Evolutionary conservation across 2,797 vertebrate genomes (phyloP).

Genomic region (Mastacembelus armatus): DNA sequence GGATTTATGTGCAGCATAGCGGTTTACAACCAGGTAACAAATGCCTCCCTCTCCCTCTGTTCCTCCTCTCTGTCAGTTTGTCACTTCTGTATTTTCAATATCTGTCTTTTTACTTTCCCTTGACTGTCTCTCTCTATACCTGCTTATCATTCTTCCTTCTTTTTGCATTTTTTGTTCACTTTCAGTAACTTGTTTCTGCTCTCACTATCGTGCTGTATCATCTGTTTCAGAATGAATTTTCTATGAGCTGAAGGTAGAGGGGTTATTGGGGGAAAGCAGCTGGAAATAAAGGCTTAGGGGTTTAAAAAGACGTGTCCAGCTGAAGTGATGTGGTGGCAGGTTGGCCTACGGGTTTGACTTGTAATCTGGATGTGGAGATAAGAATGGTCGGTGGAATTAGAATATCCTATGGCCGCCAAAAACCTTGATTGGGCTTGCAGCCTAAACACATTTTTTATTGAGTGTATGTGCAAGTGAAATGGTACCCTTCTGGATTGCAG

Average conservation of each 20-base stretch:
- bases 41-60: constrained; percentile 63
- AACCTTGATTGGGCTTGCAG: no score
- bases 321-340: not conserved
- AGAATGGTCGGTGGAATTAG: no score
- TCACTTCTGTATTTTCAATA: constrained; percentile 58
- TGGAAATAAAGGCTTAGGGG: constrained; percentile 26
- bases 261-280: not conserved
- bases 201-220: not conserved
- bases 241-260: constrained; percentile 1
- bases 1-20: constrained; percentile 80
- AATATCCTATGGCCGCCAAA: no score
- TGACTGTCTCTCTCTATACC: constrained; percentile 6
- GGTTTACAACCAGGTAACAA: constrained; percentile 78
- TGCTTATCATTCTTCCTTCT: constrained; percentile 6
- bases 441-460: no score
- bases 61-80: constrained; percentile 50
- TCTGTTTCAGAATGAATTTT: constrained; percentile 9
- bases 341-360: not conserved
- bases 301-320: not conserved
- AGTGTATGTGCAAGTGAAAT: no score
- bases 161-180: not conserved
- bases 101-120: constrained; percentile 33
- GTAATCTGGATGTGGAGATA: not conserved
- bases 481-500: no score
- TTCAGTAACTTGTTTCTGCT: constrained; percentile 3